phyloP scores from a whole-genome alignment of 2,797 vertebrate genomes.

The Oophaga sylvatica region DNA sequence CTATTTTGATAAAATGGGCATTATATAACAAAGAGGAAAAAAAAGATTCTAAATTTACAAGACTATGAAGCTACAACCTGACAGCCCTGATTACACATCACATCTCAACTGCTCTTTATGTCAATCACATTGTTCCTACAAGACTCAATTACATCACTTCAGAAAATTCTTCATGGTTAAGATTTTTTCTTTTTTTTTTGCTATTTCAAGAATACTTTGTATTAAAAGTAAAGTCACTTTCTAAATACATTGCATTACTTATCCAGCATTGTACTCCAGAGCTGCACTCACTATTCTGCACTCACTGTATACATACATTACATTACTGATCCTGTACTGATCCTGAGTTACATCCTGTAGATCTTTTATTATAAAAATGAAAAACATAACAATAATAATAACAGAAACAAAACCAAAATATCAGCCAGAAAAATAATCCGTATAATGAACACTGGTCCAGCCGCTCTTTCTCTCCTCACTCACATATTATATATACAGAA shows the following conservation, averaged over 20 bases:
- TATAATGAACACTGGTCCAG: too few species aligned
- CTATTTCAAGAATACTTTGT: background rate
- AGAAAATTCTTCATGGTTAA: background rate
- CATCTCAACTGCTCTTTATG: background rate
- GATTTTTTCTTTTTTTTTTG: background rate
- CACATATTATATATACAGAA: too few species aligned
- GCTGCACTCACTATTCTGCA: background rate
- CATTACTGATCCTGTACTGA: constrained; percentile 1
- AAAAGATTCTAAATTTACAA: constrained; percentile 10
- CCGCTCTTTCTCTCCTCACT: too few species aligned
- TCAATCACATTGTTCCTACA: background rate
- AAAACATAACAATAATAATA: too few species aligned
- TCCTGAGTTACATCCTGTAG: background rate
- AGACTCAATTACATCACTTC: background rate
- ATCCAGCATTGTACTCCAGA: background rate
- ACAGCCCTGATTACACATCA: constrained; percentile 15
- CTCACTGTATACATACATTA: background rate
- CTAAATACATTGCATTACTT: background rate
- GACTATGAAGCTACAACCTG: constrained; percentile 2
- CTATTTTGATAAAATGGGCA: constrained; percentile 3
- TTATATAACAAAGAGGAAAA: background rate
- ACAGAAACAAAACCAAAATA: too few species aligned
- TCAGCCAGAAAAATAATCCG: too few species aligned
- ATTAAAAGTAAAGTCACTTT: background rate
- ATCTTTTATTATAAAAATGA: too few species aligned